A percentile compares a stretch with the other conserved stretches of the same genome.
These are phyloP conservation scores for Rosalia funebris DNA, from an alignment of 2,888 invertebrate genomes.

Conservation along the genomic window DNA sequence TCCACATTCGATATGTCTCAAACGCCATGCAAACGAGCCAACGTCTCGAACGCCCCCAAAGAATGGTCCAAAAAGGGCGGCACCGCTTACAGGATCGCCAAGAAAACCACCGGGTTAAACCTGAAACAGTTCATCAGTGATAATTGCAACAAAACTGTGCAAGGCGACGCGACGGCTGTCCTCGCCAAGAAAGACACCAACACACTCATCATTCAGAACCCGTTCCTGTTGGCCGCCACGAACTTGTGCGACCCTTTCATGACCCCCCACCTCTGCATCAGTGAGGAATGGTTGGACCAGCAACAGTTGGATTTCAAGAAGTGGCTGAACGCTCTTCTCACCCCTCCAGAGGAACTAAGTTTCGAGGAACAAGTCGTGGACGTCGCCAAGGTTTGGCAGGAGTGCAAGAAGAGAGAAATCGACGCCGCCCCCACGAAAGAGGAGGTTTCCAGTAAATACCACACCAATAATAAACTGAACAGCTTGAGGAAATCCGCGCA, in stretches of 20 bases:
- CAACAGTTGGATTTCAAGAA: constrained; percentile 79
- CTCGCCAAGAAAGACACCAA: constrained; percentile 39
- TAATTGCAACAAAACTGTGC: not conserved
- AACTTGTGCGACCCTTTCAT: constrained; percentile 54
- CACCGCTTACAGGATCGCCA: constrained; percentile 41
- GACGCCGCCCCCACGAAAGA: constrained; percentile 78
- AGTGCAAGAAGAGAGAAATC: constrained; percentile 74
- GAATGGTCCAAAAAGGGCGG: constrained; percentile 47
- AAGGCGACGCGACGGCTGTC: constrained; percentile 10
- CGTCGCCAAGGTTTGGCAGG: constrained; percentile 79
- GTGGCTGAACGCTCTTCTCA: constrained; percentile 82
- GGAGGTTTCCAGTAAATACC: constrained; percentile 73
- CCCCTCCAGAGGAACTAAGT: constrained; percentile 78
- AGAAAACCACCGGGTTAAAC: constrained; percentile 45
- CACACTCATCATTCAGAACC: constrained; percentile 47
- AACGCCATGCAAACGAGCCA: constrained; percentile 46
- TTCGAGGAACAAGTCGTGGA: constrained; percentile 73
- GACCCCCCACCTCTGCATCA: constrained; percentile 73
- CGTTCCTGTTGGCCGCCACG: constrained; percentile 51
- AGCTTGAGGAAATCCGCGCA: constrained; percentile 72
- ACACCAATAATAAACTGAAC: constrained; percentile 74
- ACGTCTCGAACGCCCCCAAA: constrained; percentile 29
- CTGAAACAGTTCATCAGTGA: constrained; percentile 35
- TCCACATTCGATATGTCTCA: constrained; percentile 34
- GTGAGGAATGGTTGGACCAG: constrained; percentile 74